Evolutionary conservation across 2,888 invertebrate genomes (phyloP), one percentile per base, ranked within the genome.

Genomic region (Eupsilia transversa): DNA sequence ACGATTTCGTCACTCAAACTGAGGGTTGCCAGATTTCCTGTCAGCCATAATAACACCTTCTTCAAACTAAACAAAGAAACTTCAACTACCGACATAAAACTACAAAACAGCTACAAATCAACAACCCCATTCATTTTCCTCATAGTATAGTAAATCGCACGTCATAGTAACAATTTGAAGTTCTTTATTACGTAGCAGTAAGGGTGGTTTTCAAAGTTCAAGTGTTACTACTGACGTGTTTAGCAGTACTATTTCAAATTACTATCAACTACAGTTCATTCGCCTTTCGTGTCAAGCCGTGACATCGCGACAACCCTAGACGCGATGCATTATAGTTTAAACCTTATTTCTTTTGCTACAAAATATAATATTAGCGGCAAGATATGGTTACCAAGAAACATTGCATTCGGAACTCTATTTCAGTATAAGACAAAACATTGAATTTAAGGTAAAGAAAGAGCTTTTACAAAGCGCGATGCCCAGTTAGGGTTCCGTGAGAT

Each of bases 221-320:
- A 4, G 0, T 35, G 14, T 17, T 7, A 35, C 3, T 59, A 33
- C 20, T 35, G 30, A 14, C 14, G 14, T 52, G 35, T 2, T 35
- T 27, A 20, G 66, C 23, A 10, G 20, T 54, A 61, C 56, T 57
- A 49, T 35, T 63, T 61, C 38, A 77, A 74, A 79, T 79, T 38
- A 81, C 59, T 65, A 69, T 30, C 27, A 68, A 68, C 23, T 63
- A 46, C 38, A 52, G 84, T 61, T 80, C 82, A 71, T 75, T 80
- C 76, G 46, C 84, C 75, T 83, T 46, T 59, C 23, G 72, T 83
- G 68, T 41, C 46, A n/a, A 64, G 33, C 20, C 30, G 82, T 68
- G 72, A 75, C 65, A 65, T 80, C 80, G 75, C 84, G 75, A 66
- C 82, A 84, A 66, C 84, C 82, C 82, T 84, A 61, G 4, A 20